Percentiles rank a stretch among this genome's conserved stretches.
Conservation (phyloP, 2,888 invertebrate species). For the Ennomos quercinarius region DNA sequence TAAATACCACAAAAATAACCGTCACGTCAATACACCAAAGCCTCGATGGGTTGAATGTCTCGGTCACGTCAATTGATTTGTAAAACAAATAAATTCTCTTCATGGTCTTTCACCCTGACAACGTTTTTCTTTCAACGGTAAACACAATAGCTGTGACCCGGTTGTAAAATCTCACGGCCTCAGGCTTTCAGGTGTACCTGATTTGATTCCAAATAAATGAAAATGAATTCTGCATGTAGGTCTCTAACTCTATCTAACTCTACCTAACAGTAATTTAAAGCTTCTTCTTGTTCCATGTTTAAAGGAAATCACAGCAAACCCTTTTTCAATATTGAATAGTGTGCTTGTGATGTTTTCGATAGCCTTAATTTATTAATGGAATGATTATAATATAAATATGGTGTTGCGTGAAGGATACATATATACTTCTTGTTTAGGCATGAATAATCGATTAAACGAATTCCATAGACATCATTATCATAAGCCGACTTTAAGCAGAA, state of each 20-base stretch:
- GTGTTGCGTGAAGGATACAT: too few relatives aligned
- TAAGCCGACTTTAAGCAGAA: conserved; percentile 8
- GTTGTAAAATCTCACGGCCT: conserved; percentile 38
- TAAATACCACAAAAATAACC: conserved; percentile 3
- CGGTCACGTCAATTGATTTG: conserved; percentile 46
- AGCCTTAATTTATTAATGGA: conserved; percentile 7
- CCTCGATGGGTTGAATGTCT: conserved; percentile 33
- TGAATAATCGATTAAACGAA: conserved; percentile 33
- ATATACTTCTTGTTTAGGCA: not conserved
- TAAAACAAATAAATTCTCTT: conserved; percentile 36
- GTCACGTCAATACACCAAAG: conserved; percentile 26
- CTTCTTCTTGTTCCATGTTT: too few relatives aligned
- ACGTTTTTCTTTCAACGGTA: conserved; percentile 34
- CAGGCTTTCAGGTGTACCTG: conserved; percentile 23
- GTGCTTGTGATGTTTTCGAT: conserved; percentile 4
- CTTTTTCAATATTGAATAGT: not conserved
- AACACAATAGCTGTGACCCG: conserved; percentile 30
- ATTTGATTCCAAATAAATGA: conserved; percentile 26
- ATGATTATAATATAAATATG: conserved; percentile 1
- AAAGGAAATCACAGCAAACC: not conserved
- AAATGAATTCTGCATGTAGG: conserved; percentile 1
- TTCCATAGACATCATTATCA: conserved; percentile 21
- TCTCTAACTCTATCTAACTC: not conserved
- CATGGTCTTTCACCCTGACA: conserved; percentile 33
- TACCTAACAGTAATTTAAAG: not conserved